Evolutionary conservation across 2,797 vertebrate species (phyloP).

Genomic region (Hypotaenidia philippensis): DNA sequence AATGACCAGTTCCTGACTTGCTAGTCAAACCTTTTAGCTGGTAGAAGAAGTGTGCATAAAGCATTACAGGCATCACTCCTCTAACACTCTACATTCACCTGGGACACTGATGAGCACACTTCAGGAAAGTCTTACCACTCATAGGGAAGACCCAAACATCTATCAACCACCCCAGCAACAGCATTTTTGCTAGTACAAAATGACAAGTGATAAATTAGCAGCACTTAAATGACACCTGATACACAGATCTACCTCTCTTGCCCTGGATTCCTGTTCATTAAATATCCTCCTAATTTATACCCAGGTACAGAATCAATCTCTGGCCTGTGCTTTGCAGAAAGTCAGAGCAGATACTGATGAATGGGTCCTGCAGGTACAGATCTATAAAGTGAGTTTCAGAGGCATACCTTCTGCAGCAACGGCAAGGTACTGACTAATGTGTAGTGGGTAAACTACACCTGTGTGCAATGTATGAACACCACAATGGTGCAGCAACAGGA

Average conservation of each 20-base stretch:
- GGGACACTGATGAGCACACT: neutral
- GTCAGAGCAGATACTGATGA: neutral
- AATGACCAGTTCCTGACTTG: neutral
- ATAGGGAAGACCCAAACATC: neutral
- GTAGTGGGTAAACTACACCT: neutral
- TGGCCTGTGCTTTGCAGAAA: neutral
- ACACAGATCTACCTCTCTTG: neutral
- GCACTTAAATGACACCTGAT: neutral
- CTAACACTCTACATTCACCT: neutral
- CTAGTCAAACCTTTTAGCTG: neutral
- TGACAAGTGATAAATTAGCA: neutral
- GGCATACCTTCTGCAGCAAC: neutral
- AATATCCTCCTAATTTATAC: neutral
- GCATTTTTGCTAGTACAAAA: neutral
- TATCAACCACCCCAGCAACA: neutral
- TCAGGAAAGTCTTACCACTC: neutral
- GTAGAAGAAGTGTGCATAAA: neutral
- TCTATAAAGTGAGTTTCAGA: neutral
- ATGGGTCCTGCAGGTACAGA: neutral
- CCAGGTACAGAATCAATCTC: too few species aligned
- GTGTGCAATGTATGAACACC: neutral
- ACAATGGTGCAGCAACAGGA: neutral
- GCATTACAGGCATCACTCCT: neutral
- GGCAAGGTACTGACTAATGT: neutral
- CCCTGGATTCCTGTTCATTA: neutral